Conservation (phyloP, 2,888 invertebrate species). For the Amiota minor region DNA sequence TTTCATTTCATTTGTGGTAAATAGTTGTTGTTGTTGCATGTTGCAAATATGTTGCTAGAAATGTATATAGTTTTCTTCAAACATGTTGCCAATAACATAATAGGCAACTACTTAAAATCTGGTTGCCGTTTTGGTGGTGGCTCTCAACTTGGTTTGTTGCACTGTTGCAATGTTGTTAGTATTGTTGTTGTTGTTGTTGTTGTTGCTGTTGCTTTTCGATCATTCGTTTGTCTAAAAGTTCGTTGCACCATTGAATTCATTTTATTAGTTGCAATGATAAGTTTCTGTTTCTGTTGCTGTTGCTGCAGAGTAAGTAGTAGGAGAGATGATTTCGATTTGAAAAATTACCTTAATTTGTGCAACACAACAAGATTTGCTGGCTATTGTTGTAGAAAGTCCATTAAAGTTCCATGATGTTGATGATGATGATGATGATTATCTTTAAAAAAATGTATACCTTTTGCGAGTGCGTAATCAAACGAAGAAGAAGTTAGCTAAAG, state of each 20-base stretch:
- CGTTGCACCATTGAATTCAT: background rate
- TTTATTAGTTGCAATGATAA: constrained; percentile 30
- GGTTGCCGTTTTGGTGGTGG: constrained; percentile 26
- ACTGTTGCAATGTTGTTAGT: constrained; percentile 12
- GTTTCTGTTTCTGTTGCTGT: background rate
- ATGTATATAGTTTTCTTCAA: background rate
- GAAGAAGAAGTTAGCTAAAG: background rate
- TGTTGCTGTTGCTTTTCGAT: background rate
- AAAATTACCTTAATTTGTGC: constrained; percentile 24
- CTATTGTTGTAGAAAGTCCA: constrained; percentile 21
- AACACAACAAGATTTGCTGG: background rate
- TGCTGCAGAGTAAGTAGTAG: background rate
- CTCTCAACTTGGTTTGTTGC: constrained; percentile 39
- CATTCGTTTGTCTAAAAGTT: constrained; percentile 26
- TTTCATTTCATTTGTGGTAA: background rate
- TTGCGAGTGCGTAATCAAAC: constrained; percentile 5
- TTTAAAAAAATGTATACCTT: constrained; percentile 2
- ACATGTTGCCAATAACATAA: constrained; percentile 32
- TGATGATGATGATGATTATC: constrained; percentile 14
- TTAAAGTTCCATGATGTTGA: background rate
- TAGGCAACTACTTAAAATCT: constrained; percentile 43
- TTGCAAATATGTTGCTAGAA: constrained; percentile 44
- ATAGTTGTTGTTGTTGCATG: constrained; percentile 34
- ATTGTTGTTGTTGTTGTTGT: background rate
- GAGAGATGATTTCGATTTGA: constrained; percentile 24